phyloP scores from a whole-genome alignment of 2,888 invertebrate species.

The Netelia inedita region DNA sequence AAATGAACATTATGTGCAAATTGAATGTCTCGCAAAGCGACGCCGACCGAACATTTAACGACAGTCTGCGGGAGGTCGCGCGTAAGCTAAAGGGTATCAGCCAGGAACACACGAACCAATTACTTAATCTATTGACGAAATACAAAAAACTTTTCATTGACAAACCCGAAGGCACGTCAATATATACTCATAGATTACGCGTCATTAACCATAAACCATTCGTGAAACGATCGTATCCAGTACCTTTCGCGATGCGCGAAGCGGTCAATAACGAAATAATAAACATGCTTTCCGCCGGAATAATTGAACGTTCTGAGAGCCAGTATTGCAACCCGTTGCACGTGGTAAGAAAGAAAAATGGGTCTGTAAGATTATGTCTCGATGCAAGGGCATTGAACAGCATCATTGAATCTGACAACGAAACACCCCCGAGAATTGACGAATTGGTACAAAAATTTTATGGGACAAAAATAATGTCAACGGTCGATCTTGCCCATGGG shows the following conservation, averaged over 20 bases:
- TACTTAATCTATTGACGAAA: slow-evolving; percentile 4
- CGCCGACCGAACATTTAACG: background rate
- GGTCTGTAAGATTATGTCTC: slow-evolving; percentile 9
- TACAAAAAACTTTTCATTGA: slow-evolving; percentile 27
- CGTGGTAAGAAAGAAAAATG: slow-evolving; percentile 32
- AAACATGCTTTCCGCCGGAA: slow-evolving; percentile 73
- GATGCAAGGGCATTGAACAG: slow-evolving; percentile 27
- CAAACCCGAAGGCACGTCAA: slow-evolving; percentile 14
- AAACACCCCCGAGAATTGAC: slow-evolving; percentile 23
- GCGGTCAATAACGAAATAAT: no score
- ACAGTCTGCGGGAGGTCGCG: slow-evolving; percentile 39
- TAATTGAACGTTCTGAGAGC: slow-evolving; percentile 75
- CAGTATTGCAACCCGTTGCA: slow-evolving; percentile 77
- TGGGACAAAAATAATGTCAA: slow-evolving; percentile 12
- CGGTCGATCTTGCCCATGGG: slow-evolving; percentile 72
- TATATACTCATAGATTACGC: slow-evolving; percentile 27
- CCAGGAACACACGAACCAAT: background rate
- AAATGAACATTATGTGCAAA: background rate
- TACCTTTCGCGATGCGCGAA: background rate
- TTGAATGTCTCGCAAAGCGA: background rate
- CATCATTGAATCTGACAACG: slow-evolving; percentile 32
- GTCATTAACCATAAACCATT: slow-evolving; percentile 18
- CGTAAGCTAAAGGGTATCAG: slow-evolving; percentile 43
- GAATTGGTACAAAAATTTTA: slow-evolving; percentile 30
- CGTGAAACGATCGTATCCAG: slow-evolving; percentile 17